Conservation (phyloP, 2,113 vertebrate genomes). For the Arothron firmamentum region DNA sequence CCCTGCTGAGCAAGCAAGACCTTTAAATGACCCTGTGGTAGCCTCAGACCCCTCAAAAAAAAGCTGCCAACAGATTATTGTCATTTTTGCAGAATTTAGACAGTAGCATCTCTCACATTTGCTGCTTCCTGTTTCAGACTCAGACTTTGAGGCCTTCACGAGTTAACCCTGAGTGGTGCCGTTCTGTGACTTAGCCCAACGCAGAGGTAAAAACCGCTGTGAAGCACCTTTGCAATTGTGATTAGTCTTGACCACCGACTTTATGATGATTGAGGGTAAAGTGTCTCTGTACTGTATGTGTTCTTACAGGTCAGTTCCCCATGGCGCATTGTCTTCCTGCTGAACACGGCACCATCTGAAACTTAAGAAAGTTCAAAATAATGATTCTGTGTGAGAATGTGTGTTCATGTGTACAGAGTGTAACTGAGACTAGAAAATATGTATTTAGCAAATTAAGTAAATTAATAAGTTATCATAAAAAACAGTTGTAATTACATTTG, state of each 20-base stretch:
- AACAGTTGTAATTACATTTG: conserved; percentile 21
- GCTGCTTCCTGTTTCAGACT: conserved; percentile 77
- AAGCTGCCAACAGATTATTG: not conserved
- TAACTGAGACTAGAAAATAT: conserved; percentile 48
- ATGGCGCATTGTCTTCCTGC: conserved; percentile 61
- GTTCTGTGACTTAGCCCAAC: conserved; percentile 49
- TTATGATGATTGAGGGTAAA: conserved; percentile 15
- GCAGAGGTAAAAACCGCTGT: conserved; percentile 68
- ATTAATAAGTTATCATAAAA: not conserved
- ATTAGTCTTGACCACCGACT: too few species aligned
- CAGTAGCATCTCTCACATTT: conserved; percentile 10
- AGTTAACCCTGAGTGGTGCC: conserved; percentile 70
- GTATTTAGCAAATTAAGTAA: conserved; percentile 29
- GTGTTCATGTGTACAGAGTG: conserved; percentile 35
- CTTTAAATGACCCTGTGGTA: too few species aligned
- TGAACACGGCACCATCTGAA: conserved; percentile 33
- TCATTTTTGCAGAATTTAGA: not conserved
- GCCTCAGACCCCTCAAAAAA: too few species aligned
- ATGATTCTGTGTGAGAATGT: conserved; percentile 33
- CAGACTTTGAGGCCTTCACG: conserved; percentile 80
- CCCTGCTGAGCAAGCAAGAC: too few species aligned
- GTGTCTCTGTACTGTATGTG: conserved; percentile 49
- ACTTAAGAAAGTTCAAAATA: conserved; percentile 47
- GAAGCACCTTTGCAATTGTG: not conserved
- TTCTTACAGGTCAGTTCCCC: conserved; percentile 63